phyloP scores from a whole-genome alignment of 1,140 invertebrate species.

The Lasaia peninsularis region DNA sequence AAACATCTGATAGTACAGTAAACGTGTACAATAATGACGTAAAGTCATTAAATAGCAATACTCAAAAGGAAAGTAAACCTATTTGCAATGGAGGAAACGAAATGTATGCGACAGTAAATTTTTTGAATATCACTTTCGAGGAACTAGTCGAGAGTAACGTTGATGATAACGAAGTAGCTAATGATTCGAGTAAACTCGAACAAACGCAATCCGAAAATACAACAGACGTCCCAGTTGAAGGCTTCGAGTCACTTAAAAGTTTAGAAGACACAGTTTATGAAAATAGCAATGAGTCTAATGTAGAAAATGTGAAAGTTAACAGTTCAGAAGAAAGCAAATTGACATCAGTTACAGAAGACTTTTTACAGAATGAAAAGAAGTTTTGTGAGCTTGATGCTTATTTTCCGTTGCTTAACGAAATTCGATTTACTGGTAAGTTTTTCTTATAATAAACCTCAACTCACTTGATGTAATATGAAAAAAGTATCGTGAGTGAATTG shows the following conservation, averaged over 20 bases:
- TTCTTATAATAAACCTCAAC: background rate
- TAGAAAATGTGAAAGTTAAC: slow-evolving; percentile 30
- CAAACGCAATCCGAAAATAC: slow-evolving; percentile 29
- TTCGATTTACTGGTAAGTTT: slow-evolving; percentile 70
- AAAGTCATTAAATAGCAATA: background rate
- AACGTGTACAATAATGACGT: background rate
- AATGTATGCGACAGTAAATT: slow-evolving; percentile 63
- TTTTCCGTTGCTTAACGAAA: slow-evolving; percentile 63
- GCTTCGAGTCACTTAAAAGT: slow-evolving; percentile 8
- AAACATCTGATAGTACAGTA: background rate
- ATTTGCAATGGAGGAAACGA: slow-evolving; percentile 47
- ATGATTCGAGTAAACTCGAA: slow-evolving; percentile 32
- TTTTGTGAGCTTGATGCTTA: slow-evolving; percentile 55
- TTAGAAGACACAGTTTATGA: slow-evolving; percentile 9
- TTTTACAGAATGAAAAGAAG: slow-evolving; percentile 68
- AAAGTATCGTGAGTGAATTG: no score
- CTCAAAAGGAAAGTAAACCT: background rate
- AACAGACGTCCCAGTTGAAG: slow-evolving; percentile 9
- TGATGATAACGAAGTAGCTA: slow-evolving; percentile 44
- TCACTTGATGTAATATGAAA: no score
- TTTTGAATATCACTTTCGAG: slow-evolving; percentile 62
- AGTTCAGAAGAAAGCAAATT: slow-evolving; percentile 37
- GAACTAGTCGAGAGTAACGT: slow-evolving; percentile 65
- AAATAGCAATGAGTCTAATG: slow-evolving; percentile 5
- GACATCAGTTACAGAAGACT: slow-evolving; percentile 52